A percentile compares a stretch with the other conserved stretches of the same genome.
These are phyloP conservation scores for Uloborus plumipes DNA, from an alignment of 2,888 invertebrate species.

Conservation along the genomic window DNA sequence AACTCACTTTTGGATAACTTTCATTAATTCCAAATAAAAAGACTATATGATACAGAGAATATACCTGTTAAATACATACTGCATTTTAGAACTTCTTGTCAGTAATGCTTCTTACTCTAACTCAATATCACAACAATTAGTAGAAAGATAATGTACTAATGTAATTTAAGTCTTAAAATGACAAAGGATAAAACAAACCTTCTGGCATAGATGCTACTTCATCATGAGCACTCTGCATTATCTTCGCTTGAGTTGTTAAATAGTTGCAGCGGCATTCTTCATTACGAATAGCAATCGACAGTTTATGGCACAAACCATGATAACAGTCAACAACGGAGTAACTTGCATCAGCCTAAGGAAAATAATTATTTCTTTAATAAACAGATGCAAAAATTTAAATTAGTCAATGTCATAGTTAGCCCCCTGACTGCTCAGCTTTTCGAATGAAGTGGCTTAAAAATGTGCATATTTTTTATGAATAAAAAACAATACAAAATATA, in stretches of 20 bases:
- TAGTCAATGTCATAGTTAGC: too few relatives aligned
- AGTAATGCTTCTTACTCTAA: too few relatives aligned
- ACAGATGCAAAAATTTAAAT: too few relatives aligned
- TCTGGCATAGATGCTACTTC: slow-evolving; percentile 67
- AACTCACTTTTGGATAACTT: too few relatives aligned
- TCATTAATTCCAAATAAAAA: too few relatives aligned
- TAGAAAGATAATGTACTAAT: background rate
- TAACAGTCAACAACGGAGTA: slow-evolving; percentile 94
- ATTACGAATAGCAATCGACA: slow-evolving; percentile 81
- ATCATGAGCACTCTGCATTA: slow-evolving; percentile 77
- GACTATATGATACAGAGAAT: too few relatives aligned
- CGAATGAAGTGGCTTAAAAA: too few relatives aligned
- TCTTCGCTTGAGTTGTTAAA: slow-evolving; percentile 88
- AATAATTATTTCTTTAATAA: background rate
- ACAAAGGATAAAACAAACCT: slow-evolving; percentile 63
- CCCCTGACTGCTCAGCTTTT: too few relatives aligned
- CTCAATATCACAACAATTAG: too few relatives aligned
- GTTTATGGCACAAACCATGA: slow-evolving; percentile 89
- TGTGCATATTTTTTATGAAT: background rate
- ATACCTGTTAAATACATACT: too few relatives aligned
- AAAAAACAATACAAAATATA: background rate
- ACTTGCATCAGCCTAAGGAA: slow-evolving; percentile 84
- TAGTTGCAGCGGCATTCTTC: slow-evolving; percentile 93
- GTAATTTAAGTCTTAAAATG: background rate
- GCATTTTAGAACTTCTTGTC: too few relatives aligned